Evolutionary conservation across 2,888 invertebrate genomes (phyloP), one percentile per base, ranked within the genome.

Genomic region (Hydropsyche betteni): DNA sequence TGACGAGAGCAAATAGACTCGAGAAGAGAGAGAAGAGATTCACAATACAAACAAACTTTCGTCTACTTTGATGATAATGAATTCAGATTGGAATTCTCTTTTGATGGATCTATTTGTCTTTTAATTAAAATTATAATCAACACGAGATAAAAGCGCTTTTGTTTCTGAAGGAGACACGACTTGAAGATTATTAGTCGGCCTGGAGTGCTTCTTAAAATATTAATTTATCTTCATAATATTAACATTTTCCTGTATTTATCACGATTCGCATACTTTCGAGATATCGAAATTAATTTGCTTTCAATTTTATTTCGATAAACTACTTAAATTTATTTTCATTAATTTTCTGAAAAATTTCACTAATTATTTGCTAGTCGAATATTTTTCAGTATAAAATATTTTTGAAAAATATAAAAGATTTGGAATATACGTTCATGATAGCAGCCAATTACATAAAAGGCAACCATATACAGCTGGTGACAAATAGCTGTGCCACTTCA

Each of bases 81-180:
- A 74, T 74, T 74, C 69, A 74, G 74, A 74, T 74, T 74, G 74
- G 74, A 74, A 74, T 74, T 69, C 74, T 68, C 74, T 74, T 74
- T 74, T 74, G 74, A 74, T 74, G 74, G 69, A 74, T 74, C 74
- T 74, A 74, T 74, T 74, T 74, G 74, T 74, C 74, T 74, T 74
- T 74, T 74, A 74, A 74, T 74, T 74, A 74, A 74, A 74, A 74
- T 74, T 74, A 74, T 74, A 74, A 74, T 74, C 74, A 74, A 74
- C 74, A 38, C 55, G 34, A 55, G 74, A 74, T 74, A 74, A 74
- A 74, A 44, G 74, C 55, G 69, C 74, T 74, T 71, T 74, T 68
- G 74, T 68, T 64, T 61, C 72, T 52, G 55, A 58, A 52, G 70
- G 70, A 70, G 70, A 53, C 70, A 70, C 53, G 70, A 44, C 52